Evolutionary conservation across 2,113 vertebrate genomes (phyloP).

Genomic region (Castor canadensis): DNA sequence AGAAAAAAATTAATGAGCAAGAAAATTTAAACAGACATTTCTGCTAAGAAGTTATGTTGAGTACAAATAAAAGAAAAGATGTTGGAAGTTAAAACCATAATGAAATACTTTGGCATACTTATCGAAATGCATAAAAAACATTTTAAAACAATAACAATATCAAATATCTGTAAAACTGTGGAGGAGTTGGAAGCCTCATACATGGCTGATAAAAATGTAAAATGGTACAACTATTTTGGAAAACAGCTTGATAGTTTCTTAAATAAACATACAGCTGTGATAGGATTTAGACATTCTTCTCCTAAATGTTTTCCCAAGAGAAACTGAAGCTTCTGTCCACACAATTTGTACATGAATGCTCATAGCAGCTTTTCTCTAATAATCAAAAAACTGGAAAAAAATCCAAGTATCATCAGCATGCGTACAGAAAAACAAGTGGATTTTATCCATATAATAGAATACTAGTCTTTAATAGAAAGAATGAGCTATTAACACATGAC

Average conservation of each 20-base stretch:
- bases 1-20: not conserved
- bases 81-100: not conserved
- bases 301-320: not conserved
- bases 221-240: not conserved
- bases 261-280: not conserved
- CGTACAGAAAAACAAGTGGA: not conserved
- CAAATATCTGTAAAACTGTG: not conserved
- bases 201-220: not conserved
- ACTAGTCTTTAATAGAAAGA: not conserved
- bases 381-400: not conserved
- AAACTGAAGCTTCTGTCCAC: not conserved
- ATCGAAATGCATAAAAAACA: not conserved
- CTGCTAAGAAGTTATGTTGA: not conserved
- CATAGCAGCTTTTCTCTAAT: not conserved
- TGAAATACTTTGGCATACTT: not conserved
- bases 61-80: not conserved
- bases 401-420: not conserved
- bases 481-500: not conserved
- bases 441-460: not conserved
- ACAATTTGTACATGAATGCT: not conserved
- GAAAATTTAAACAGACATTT: not conserved
- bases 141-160: not conserved
- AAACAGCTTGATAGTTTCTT: conserved; percentile 16
- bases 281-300: not conserved
- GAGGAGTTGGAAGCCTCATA: not conserved